Conservation (phyloP, 2,888 invertebrate species). For the Callyntrura sp. region DNA sequence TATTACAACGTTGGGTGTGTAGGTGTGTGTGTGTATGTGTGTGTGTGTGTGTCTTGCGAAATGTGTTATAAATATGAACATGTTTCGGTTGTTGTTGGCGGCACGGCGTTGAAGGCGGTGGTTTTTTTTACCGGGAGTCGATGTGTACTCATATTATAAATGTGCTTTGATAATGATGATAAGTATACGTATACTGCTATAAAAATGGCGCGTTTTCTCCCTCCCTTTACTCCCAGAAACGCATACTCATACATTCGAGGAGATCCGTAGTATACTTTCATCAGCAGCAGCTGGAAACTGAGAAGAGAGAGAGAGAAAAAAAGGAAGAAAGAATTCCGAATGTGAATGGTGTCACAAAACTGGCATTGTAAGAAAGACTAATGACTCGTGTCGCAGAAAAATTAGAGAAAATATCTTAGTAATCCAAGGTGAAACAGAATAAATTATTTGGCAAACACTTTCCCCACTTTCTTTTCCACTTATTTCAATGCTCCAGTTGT, state of each 20-base stretch:
- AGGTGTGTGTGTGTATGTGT: neutral
- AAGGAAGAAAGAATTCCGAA: slow-evolving; percentile 43
- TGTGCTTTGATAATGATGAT: neutral
- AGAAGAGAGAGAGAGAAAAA: slow-evolving; percentile 15
- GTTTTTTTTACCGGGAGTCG: neutral
- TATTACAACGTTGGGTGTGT: neutral
- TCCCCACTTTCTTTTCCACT: slow-evolving; percentile 42
- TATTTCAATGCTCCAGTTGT: slow-evolving; percentile 45
- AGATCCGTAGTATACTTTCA: slow-evolving; percentile 4
- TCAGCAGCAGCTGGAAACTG: slow-evolving; percentile 30
- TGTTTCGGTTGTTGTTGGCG: neutral
- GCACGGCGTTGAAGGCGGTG: too few relatives aligned
- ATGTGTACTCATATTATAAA: neutral
- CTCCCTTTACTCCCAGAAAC: neutral
- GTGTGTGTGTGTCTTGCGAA: neutral
- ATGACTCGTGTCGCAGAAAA: slow-evolving; percentile 75
- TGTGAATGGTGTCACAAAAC: slow-evolving; percentile 60
- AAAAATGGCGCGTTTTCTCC: neutral
- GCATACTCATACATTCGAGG: neutral
- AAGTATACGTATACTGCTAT: neutral
- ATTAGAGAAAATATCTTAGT: slow-evolving; percentile 63
- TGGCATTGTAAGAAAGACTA: slow-evolving; percentile 70
- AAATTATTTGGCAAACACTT: slow-evolving; percentile 68
- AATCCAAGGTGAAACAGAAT: slow-evolving; percentile 70
- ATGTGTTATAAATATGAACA: slow-evolving; percentile 4